Base-by-base conservation (phyloP, 2,888 invertebrate genomes). In the Meliscaeva auricollis region DNA sequence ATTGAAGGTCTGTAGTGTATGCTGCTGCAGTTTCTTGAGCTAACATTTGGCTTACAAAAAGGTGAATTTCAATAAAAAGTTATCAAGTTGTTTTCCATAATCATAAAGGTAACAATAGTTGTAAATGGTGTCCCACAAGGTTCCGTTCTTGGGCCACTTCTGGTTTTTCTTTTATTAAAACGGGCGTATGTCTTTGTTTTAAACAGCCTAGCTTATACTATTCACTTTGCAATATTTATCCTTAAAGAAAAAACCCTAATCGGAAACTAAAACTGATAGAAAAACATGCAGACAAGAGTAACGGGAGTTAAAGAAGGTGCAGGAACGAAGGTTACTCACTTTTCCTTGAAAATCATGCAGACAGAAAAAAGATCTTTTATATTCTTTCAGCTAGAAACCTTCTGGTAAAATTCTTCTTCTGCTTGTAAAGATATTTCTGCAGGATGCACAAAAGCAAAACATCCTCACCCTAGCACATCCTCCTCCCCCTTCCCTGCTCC, bases 371-470 rank as follows among this genome's bases (percentile, higher is more conserved):
- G n/a, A 26, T 26, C 2, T 26, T 26, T 2, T 26, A 3, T 26
- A 26, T 26, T 26, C 26, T 26, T 26, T 2, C 26, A 26, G 26
- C 4, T 26, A 2, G 26, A 26, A 26, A 7, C 8, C 0, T 17
- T 6, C 26, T 62, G 62, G 26, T 11, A 26, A 44, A 62, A 62
- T 62, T 44, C 41, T 3, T 26, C 41, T 62, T 22, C 22, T 9
- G 6, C 11, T 13, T 0, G n/a, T n/a, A 11, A 69, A 76, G 72
- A 72, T 58, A 60, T 69, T 46, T 75, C 48, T 58, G 26, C 69
- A 68, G 78, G 62, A 73, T 73, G 82, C 68, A 62, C 54, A 54
- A 35, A 38, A 58, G n/a, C 58, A 17, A 58, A 58, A 38, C 20
- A 58, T 38, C 38, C 58, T 22, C 38, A 58, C 38, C 58, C 17